Percentiles rank a stretch among this genome's conserved stretches.
Conservation (phyloP, 2,113 vertebrate species). For the Aegotheles bennettii region DNA sequence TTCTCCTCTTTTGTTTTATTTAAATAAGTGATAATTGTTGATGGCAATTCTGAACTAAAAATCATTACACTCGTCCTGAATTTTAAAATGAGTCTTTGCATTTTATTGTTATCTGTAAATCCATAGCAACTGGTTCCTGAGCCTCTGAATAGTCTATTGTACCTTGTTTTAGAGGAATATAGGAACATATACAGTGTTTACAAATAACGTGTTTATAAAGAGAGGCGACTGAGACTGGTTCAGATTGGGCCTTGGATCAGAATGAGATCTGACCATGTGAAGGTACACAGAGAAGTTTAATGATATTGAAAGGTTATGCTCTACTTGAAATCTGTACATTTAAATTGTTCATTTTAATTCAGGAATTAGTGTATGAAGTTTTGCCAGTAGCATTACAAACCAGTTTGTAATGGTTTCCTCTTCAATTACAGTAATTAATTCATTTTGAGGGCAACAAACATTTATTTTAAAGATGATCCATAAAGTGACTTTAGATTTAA, state of each 20-base stretch:
- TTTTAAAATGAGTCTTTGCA: not conserved
- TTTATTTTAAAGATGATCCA: not conserved
- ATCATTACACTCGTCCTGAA: not conserved
- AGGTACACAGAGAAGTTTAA: not conserved
- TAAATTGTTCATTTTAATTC: not conserved
- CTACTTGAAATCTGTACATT: not conserved
- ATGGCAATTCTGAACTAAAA: slow-evolving; percentile 3
- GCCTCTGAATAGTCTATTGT: not conserved
- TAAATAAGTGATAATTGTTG: slow-evolving; percentile 34
- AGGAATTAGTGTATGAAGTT: not conserved
- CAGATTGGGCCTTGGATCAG: not conserved
- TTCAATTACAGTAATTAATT: not conserved
- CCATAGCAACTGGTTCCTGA: not conserved
- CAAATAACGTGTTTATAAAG: not conserved
- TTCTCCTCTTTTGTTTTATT: slow-evolving; percentile 37
- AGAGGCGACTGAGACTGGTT: not conserved
- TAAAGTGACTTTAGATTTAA: not conserved
- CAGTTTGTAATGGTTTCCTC: not conserved
- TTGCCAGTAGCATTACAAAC: not conserved
- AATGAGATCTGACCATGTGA: not conserved
- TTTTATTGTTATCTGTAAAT: slow-evolving; percentile 23
- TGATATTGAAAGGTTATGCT: not conserved
- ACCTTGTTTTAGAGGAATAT: not conserved
- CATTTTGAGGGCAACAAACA: not conserved
- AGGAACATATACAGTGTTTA: slow-evolving; percentile 8